Evolutionary conservation across 2,113 vertebrate genomes (phyloP).

Genomic region (Phoxinus phoxinus): DNA sequence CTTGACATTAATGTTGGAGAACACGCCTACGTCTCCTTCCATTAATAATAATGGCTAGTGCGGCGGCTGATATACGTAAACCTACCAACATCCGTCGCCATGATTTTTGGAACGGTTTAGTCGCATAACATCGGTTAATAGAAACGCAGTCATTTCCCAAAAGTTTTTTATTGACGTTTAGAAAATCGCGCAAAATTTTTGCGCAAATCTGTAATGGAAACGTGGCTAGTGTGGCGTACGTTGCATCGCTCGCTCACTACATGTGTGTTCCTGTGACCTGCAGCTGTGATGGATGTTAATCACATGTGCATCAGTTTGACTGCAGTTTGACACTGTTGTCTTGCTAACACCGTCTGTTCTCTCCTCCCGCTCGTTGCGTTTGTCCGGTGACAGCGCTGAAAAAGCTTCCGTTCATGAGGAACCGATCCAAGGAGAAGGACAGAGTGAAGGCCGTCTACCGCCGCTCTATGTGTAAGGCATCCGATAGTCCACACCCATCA

Average conservation of each 20-base stretch:
- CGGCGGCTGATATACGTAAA: too few species aligned
- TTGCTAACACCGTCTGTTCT: slow-evolving; percentile 37
- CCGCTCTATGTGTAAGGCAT: slow-evolving; percentile 99
- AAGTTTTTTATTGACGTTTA: too few species aligned
- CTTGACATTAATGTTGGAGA: too few species aligned
- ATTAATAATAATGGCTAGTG: too few species aligned
- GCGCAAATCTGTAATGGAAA: too few species aligned
- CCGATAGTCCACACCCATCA: slow-evolving; percentile 41
- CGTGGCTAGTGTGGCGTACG: neutral
- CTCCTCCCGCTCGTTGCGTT: slow-evolving; percentile 78
- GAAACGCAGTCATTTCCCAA: too few species aligned
- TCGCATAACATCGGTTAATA: too few species aligned
- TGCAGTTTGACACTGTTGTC: neutral
- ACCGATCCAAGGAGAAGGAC: slow-evolving; percentile 99
- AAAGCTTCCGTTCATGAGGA: slow-evolving; percentile 99
- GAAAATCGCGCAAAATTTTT: too few species aligned
- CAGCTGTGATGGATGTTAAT: slow-evolving; percentile 27
- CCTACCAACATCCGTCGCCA: too few species aligned
- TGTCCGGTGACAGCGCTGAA: slow-evolving; percentile 93
- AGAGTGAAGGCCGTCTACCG: slow-evolving; percentile 98
- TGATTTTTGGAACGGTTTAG: too few species aligned
- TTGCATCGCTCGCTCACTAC: slow-evolving; percentile 42
- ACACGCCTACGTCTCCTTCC: too few species aligned
- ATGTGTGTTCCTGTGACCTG: slow-evolving; percentile 33
- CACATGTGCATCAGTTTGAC: neutral